Base-by-base conservation (phyloP, 2,888 invertebrate species). In the Megastigmus dorsalis region DNA sequence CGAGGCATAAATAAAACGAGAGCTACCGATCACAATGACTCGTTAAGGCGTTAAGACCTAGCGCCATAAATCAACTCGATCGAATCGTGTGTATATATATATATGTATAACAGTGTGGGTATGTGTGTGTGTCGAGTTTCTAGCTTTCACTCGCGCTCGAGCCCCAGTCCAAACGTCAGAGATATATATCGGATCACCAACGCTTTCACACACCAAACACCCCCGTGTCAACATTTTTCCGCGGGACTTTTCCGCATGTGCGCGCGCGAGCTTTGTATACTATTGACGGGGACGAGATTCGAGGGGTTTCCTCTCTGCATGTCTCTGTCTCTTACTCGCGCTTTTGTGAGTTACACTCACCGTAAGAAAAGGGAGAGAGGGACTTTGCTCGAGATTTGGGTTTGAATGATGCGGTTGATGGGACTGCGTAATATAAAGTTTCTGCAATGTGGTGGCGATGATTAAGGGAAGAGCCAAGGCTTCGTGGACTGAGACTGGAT, bases 1-100 rank as follows among this genome's bases (percentile, higher is more conserved):
- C 79, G 77, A 80, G 73, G 77, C 80, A 82, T 84, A 84, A 84
- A 83, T 83, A 83, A 83, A 62, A 54, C 79, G 75, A 26, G 18
- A 30, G 77, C 20, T 13, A 15, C 60, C 43, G 48, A 62, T 78
- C 69, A 80, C 80, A 80, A 83, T 82, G 79, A 80, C 80, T 83
- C 80, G 80, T 83, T 82, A 80, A 79, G 77, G 50, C 63, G 57
- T 20, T 66, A 65, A 48, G 71, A 38, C 63, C 55, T 41, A 33
- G 23, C 10, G 52, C 68, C 43, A 78, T 78, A 76, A 71, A 77
- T 75, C 78, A 76, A 69, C 43, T 72, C 60, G 65, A 79, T 79
- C 72, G 75, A 78, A 77, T 74, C 65, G 28, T 15, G 20, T 9
- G 10, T n/a, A n/a, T n/a, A n/a, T n/a, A n/a, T n/a, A n/a, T n/a